Evolutionary conservation across 2,113 vertebrate genomes (phyloP).

Genomic region (Centrocercus urophasianus): DNA sequence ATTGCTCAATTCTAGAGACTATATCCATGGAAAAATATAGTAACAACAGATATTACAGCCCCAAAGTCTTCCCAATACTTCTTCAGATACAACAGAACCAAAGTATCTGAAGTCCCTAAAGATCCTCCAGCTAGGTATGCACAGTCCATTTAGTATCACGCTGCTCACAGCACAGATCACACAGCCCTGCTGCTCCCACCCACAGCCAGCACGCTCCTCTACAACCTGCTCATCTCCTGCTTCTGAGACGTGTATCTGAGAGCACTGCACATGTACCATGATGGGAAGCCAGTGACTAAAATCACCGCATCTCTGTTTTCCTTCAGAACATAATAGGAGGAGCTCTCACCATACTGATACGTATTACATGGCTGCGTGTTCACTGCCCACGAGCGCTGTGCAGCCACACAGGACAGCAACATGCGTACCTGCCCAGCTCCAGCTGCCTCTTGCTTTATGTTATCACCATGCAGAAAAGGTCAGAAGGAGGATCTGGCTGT

Average conservation of each 20-base stretch:
- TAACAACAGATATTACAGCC: neutral
- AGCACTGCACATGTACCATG: neutral
- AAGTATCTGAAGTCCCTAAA: neutral
- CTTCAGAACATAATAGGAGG: neutral
- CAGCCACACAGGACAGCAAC: neutral
- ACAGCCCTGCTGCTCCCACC: neutral
- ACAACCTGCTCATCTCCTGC: neutral
- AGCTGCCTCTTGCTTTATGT: neutral
- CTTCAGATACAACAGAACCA: neutral
- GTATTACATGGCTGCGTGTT: neutral
- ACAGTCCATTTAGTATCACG: neutral
- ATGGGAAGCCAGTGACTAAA: neutral
- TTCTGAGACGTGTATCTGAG: neutral
- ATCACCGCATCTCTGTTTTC: neutral
- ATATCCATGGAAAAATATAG: neutral
- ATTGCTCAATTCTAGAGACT: neutral
- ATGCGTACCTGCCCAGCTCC: neutral
- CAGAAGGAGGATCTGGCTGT: neutral
- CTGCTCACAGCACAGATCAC: neutral
- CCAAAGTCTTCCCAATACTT: neutral
- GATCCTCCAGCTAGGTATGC: neutral
- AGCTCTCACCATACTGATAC: neutral
- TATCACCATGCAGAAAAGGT: neutral
- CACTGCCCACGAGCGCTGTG: neutral
- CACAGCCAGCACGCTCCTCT: neutral